Conservation (phyloP, 2,888 invertebrate genomes). For the Melinaea menophilus region DNA sequence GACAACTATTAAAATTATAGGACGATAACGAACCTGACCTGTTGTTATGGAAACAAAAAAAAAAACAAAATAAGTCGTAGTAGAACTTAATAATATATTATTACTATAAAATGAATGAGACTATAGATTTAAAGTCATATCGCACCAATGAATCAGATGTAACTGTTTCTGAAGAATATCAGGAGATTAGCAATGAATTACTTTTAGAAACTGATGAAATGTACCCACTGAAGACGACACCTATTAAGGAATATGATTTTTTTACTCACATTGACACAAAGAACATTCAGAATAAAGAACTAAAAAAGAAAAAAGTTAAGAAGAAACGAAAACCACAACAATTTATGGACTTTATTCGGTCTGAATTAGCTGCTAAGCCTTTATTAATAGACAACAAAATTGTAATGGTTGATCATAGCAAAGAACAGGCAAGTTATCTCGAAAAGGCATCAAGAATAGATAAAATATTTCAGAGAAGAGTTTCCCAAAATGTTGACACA, state of each 20-base stretch:
- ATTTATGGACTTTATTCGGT: constrained; percentile 58
- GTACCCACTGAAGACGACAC: constrained; percentile 38
- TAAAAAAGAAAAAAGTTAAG: constrained; percentile 50
- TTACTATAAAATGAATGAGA: constrained; percentile 46
- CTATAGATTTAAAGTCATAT: constrained; percentile 52
- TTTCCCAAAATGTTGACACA: constrained; percentile 37
- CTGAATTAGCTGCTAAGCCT: constrained; percentile 48
- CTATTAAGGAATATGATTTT: constrained; percentile 53
- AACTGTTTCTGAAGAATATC: constrained; percentile 61
- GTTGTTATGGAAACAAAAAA: not conserved
- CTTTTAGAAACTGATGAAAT: constrained; percentile 34
- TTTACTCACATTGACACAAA: constrained; percentile 53
- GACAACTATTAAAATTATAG: too few species aligned
- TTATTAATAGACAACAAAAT: constrained; percentile 52
- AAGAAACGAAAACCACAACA: constrained; percentile 44
- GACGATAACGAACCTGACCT: not conserved
- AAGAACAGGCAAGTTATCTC: constrained; percentile 41
- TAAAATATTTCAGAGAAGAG: constrained; percentile 35
- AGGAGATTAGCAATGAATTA: constrained; percentile 54
- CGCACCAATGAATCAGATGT: constrained; percentile 37
- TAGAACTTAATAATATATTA: not conserved
- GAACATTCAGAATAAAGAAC: constrained; percentile 36
- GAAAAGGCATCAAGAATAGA: constrained; percentile 33
- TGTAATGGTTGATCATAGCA: constrained; percentile 37
- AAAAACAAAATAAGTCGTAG: too few species aligned